A percentile compares a stretch with the other conserved stretches of the same genome.
These are phyloP conservation scores for Sciurus vulgaris DNA, from an alignment of 2,797 vertebrate genomes.

Conservation along the genomic window DNA sequence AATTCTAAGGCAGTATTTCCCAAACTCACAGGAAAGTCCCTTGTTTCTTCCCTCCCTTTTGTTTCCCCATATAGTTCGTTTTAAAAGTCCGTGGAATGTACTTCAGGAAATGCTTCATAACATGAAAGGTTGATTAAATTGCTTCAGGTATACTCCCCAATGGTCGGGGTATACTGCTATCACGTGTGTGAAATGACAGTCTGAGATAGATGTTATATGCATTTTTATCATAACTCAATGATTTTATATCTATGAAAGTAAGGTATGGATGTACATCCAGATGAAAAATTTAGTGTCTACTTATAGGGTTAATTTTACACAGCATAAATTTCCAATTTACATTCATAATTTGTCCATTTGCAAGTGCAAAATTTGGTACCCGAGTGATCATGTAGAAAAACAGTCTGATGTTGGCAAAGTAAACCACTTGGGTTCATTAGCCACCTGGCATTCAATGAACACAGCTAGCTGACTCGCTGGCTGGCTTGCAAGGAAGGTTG, in stretches of 20 bases:
- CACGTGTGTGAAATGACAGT: not conserved
- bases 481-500: not conserved
- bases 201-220: not conserved
- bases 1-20: not conserved
- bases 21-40: not conserved
- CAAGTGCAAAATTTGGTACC: slow-evolving; percentile 53
- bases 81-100: not conserved
- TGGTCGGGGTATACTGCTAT: not conserved
- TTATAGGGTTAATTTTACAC: slow-evolving; percentile 61
- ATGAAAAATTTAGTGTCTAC: slow-evolving; percentile 41
- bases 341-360: slow-evolving; percentile 64
- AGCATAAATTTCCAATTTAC: slow-evolving; percentile 61
- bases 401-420: not conserved
- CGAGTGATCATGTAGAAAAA: slow-evolving; percentile 12
- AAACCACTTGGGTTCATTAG: not conserved
- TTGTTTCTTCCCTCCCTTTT: not conserved
- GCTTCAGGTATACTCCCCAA: not conserved
- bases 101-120: not conserved
- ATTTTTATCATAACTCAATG: slow-evolving; percentile 26
- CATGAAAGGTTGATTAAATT: slow-evolving; percentile 25
- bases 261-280: not conserved
- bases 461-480: not conserved
- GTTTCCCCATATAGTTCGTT: not conserved
- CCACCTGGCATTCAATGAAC: slow-evolving; percentile 33
- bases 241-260: slow-evolving; percentile 14